Percentiles rank a stretch among this genome's conserved stretches.
Evolutionary conservation across 2,113 vertebrate species (phyloP).

Genomic region (Atlantisia rogersi): DNA sequence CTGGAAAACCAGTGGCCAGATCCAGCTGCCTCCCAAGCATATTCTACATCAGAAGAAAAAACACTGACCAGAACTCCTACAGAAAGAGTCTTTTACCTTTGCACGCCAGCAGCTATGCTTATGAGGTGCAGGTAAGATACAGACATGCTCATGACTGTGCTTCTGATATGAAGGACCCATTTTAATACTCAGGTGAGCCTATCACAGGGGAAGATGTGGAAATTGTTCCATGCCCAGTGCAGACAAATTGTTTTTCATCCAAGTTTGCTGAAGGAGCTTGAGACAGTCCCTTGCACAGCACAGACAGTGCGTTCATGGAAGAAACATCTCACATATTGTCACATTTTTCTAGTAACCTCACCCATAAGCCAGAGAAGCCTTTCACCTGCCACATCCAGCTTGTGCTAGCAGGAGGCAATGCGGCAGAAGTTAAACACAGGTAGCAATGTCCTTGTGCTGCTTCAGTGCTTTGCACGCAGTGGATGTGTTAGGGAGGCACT

Average conservation of each 20-base stretch:
- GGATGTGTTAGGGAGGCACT: background rate
- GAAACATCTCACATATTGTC: background rate
- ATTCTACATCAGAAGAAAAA: background rate
- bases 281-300: background rate
- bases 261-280: background rate
- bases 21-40: background rate
- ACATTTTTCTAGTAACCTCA: background rate
- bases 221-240: background rate
- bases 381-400: background rate
- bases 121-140: background rate
- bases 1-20: conserved; percentile 5
- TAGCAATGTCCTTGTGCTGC: background rate
- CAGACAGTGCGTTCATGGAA: background rate
- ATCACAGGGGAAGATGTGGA: background rate
- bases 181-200: background rate
- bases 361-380: background rate
- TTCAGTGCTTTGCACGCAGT: conserved; percentile 7
- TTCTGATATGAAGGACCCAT: background rate
- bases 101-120: background rate
- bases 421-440: background rate
- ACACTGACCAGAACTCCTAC: background rate
- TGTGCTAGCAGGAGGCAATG: background rate
- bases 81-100: background rate
- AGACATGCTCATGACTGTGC: background rate
- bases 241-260: background rate